These are phyloP conservation scores for Pseudopodoces humilis DNA, from an alignment of 2,113 vertebrate genomes.

Conservation along the genomic window DNA sequence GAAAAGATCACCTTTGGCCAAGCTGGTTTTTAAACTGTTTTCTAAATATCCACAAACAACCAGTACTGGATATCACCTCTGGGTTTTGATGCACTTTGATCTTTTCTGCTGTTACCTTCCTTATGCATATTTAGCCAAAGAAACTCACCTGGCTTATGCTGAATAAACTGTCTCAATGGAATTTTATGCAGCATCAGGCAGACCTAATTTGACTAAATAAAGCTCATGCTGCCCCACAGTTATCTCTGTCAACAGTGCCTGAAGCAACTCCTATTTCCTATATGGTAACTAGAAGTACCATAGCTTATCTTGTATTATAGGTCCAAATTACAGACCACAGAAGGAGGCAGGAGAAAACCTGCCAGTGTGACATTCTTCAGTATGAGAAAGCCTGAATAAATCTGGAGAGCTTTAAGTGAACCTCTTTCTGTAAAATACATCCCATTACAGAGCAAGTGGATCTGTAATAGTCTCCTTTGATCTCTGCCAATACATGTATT, in stretches of 20 bases:
- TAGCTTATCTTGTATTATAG: not conserved
- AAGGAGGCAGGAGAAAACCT: not conserved
- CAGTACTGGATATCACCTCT: not conserved
- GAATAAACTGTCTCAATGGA: not conserved
- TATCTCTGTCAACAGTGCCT: not conserved
- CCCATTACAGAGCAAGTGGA: not conserved
- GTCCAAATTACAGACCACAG: not conserved
- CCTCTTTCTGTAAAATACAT: not conserved
- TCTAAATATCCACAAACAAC: not conserved
- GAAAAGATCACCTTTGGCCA: not conserved
- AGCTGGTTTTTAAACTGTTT: not conserved
- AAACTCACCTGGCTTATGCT: not conserved
- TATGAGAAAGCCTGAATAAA: not conserved
- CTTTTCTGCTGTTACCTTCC: not conserved
- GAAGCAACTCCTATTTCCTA: not conserved
- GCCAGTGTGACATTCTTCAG: not conserved
- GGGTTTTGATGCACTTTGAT: not conserved
- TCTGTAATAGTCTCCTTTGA: not conserved
- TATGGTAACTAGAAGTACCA: not conserved
- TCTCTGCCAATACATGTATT: not conserved
- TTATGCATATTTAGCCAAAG: not conserved
- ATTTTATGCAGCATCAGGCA: not conserved
- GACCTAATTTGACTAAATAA: constrained; percentile 6
- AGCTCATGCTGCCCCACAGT: not conserved
- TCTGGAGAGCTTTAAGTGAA: not conserved